Evolutionary conservation across 2,888 invertebrate species (phyloP).

Genomic region (Drosophila algonquin): DNA sequence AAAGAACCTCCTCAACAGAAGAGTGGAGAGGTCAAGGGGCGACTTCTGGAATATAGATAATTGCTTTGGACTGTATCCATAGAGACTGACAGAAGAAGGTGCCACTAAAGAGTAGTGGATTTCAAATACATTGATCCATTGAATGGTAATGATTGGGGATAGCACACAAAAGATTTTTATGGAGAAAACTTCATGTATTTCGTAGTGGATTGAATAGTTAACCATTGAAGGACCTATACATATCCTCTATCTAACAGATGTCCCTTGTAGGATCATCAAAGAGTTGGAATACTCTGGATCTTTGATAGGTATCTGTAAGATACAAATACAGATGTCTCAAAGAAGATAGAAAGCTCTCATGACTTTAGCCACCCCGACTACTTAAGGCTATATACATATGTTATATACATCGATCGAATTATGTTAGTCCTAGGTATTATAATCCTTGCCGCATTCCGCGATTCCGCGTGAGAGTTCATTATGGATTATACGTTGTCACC

Average conservation of each 20-base stretch:
- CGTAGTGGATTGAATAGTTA: neutral
- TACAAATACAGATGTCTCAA: neutral
- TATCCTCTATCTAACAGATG: too few species aligned
- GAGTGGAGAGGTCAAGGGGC: neutral
- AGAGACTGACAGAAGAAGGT: too few species aligned
- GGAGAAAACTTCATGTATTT: neutral
- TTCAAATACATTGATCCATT: neutral
- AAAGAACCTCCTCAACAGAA: neutral
- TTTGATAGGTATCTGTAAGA: too few species aligned
- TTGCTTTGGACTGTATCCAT: neutral
- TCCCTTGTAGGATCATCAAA: too few species aligned
- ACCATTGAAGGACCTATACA: too few species aligned
- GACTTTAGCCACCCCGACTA: neutral
- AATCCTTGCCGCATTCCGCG: slow-evolving; percentile 42
- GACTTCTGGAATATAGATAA: neutral
- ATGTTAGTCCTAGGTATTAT: slow-evolving; percentile 27
- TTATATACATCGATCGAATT: neutral
- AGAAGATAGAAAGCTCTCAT: too few species aligned
- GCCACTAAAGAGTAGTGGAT: neutral
- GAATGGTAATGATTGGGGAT: neutral
- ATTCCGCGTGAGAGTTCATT: slow-evolving; percentile 10
- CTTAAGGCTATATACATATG: slow-evolving; percentile 2
- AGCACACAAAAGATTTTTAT: neutral
- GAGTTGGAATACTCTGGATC: too few species aligned
- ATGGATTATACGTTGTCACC: slow-evolving; percentile 12